These are phyloP conservation scores for Sebastes baramenuke DNA, from an alignment of 2,797 vertebrate genomes.

Conservation along the genomic window DNA sequence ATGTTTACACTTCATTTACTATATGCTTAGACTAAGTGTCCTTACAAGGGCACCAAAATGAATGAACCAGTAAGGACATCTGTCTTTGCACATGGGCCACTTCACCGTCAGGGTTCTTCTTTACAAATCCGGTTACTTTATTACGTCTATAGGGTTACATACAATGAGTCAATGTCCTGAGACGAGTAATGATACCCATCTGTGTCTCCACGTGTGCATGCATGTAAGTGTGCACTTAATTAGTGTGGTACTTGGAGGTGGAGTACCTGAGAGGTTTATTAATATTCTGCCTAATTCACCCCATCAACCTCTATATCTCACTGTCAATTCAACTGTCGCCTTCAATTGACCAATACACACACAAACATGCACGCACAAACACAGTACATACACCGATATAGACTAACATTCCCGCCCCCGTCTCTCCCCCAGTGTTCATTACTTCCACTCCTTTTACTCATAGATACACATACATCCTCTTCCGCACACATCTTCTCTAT, in stretches of 20 bases:
- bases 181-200: neutral
- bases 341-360: constrained; percentile 51
- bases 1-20: constrained; percentile 12
- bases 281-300: constrained; percentile 64
- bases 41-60: constrained; percentile 13
- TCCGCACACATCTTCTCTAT: neutral
- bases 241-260: neutral
- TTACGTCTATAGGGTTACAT: neutral
- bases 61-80: neutral
- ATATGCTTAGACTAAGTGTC: neutral
- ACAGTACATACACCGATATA: neutral
- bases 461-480: neutral
- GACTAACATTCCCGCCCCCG: neutral
- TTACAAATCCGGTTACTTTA: neutral
- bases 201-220: neutral
- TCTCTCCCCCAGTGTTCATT: neutral
- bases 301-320: constrained; percentile 53
- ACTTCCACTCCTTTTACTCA: neutral
- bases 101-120: neutral
- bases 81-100: neutral
- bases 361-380: neutral
- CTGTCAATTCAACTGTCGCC: constrained; percentile 46
- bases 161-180: neutral
- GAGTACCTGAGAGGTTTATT: constrained; percentile 57
- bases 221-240: constrained; percentile 1